A percentile compares a stretch with the other conserved stretches of the same genome.
These are phyloP conservation scores for Rhabdomys dilectus DNA, from an alignment of 2,113 vertebrate species.

Conservation along the genomic window DNA sequence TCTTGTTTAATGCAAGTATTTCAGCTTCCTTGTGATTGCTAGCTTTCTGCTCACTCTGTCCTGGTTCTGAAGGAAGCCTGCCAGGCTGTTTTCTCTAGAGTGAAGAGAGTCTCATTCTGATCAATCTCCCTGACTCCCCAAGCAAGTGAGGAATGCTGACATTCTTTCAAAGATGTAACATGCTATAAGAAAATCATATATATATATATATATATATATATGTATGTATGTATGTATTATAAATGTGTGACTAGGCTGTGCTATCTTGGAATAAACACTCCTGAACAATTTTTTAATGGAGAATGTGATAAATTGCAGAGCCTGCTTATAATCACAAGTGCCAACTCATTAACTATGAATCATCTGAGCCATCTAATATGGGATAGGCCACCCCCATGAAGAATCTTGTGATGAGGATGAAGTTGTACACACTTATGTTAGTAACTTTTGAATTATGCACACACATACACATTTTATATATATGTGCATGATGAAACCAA, in stretches of 20 bases:
- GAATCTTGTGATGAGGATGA: neutral
- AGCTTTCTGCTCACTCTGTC: neutral
- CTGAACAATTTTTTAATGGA: neutral
- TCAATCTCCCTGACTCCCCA: neutral
- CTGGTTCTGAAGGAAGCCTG: neutral
- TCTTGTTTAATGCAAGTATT: neutral
- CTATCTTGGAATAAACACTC: neutral
- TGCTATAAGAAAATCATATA: neutral
- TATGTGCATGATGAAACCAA: neutral
- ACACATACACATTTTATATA: neutral
- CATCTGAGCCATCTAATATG: neutral
- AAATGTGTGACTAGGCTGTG: neutral
- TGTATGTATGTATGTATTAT: neutral
- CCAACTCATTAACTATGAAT: neutral
- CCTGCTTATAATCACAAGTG: neutral
- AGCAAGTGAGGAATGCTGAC: neutral
- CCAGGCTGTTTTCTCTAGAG: neutral
- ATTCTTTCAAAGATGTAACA: neutral
- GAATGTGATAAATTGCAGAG: neutral
- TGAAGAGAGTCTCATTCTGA: neutral
- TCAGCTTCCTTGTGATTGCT: neutral
- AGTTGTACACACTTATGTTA: neutral
- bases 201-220: too few species aligned
- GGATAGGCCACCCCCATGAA: neutral
- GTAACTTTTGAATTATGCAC: neutral